These are phyloP conservation scores for Zoanthus solanderi DNA, from an alignment of 92 coral and sea anemone genomes.

Conservation along the genomic window DNA sequence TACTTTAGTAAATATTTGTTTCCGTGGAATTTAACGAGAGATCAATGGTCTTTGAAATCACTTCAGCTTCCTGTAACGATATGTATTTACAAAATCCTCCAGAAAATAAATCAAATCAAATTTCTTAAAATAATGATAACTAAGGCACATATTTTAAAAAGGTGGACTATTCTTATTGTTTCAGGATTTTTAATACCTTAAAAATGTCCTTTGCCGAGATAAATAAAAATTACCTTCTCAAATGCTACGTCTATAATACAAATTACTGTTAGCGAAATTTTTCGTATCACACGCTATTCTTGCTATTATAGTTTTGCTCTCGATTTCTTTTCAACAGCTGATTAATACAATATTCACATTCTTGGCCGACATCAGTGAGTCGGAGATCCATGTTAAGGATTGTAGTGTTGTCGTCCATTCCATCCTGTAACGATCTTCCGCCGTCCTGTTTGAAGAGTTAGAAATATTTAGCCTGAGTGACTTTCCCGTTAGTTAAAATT, in stretches of 20 bases:
- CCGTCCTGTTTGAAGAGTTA: slow-evolving; percentile 73
- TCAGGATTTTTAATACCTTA: too few relatives aligned
- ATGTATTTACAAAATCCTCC: too few relatives aligned
- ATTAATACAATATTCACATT: slow-evolving; percentile 94
- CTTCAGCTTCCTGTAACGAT: too few relatives aligned
- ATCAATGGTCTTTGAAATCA: too few relatives aligned
- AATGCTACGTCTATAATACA: not conserved
- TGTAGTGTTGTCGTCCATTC: slow-evolving; percentile 94
- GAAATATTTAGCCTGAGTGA: not conserved
- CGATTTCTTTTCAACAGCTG: slow-evolving; percentile 91
- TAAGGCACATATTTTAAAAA: too few relatives aligned
- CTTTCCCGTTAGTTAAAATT: not conserved
- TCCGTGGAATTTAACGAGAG: too few relatives aligned
- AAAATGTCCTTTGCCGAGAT: too few relatives aligned
- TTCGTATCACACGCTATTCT: slow-evolving; percentile 16
- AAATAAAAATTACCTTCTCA: not conserved
- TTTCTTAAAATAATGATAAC: too few relatives aligned
- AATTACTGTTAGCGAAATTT: not conserved
- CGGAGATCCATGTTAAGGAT: slow-evolving; percentile 90
- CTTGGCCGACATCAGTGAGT: slow-evolving; percentile 95
- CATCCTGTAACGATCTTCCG: slow-evolving; percentile 92
- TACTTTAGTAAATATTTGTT: too few relatives aligned
- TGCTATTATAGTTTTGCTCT: slow-evolving; percentile 76
- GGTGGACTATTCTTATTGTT: too few relatives aligned
- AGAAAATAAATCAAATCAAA: too few relatives aligned